phyloP scores from a whole-genome alignment of 2,113 vertebrate genomes.

The Chaenogobius annularis region DNA sequence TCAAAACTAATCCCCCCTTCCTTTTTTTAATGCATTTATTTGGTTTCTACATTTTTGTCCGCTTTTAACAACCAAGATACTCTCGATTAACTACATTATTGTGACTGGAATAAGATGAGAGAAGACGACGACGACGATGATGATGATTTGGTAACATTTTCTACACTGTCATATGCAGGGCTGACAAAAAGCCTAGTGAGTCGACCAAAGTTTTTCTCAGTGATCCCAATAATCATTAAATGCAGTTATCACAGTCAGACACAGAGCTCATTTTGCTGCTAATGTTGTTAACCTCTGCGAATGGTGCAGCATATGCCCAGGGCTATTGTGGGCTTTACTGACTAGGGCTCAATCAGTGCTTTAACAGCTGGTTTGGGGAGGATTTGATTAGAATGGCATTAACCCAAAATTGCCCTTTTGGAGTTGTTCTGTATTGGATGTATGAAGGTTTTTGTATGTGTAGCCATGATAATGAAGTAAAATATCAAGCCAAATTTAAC shows the following conservation, averaged over 20 bases:
- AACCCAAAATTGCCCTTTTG: conserved; percentile 23
- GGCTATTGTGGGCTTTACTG: conserved; percentile 50
- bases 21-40: not conserved
- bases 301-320: conserved; percentile 54
- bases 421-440: not conserved
- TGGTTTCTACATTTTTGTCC: not conserved
- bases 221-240: conserved; percentile 39
- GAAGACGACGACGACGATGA: no score
- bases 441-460: not conserved
- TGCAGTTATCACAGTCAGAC: conserved; percentile 44
- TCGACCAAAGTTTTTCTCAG: conserved; percentile 29
- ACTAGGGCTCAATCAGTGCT: conserved; percentile 56
- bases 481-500: not conserved
- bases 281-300: conserved; percentile 48
- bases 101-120: not conserved
- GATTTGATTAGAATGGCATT: conserved; percentile 36
- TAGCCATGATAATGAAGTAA: not conserved
- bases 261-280: conserved; percentile 46
- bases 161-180: not conserved
- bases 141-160: conserved; percentile 7
- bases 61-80: not conserved
- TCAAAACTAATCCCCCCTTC: not conserved
- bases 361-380: conserved; percentile 55
- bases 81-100: not conserved
- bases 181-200: conserved; percentile 9